Base-by-base conservation (phyloP, 2,797 vertebrate genomes). In the Sebastiscus albofasciatus region DNA sequence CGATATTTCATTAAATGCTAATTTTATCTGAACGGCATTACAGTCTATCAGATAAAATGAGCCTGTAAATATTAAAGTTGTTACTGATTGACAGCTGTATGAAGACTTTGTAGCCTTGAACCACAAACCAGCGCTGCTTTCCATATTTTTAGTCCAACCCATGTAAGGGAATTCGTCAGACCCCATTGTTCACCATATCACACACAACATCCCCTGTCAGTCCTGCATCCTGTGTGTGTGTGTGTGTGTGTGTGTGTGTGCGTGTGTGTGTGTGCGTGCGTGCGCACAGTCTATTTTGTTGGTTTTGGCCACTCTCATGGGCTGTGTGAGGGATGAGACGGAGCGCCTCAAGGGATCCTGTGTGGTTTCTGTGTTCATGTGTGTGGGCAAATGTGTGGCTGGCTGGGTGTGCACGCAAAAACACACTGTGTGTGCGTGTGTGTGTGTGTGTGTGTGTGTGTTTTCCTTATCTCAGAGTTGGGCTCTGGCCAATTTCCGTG, bases 151-250 rank as follows among this genome's bases (percentile, higher is more conserved):
- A 81, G 64, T 72, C 61, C 56, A 79, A 66, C 20, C 27, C 61
- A 42, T 85, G 56, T 75, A 65, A 76, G 77, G 65, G 60, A 81
- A 46, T 74, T 73, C 5, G 31, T 80, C 78, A 80, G 55, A 16
- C 26, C 20, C 77, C 80, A 93, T 94, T 95, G 93, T 94, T 93
- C 83, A 68, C 73, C 68, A 60, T 85, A 84, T 90, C 83, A 79
- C 68, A 79, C 60, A 72, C 31, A 86, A 90, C 89, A 86, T 84
- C 80, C 89, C 88, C 75, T 58, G 60, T 81, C 13, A 77, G 79
- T 71, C 74, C 79, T 76, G 76, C 79, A 78, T 92, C 87, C 87
- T 90, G 87, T 92, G 83, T 87, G 77, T 64, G 66, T 61, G 46
- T 71, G 71, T 70, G 56, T 39, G 39, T 81, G 88, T 26, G 71